Conservation (phyloP, 2,113 vertebrate genomes). For the Heterotilapia buettikoferi region DNA sequence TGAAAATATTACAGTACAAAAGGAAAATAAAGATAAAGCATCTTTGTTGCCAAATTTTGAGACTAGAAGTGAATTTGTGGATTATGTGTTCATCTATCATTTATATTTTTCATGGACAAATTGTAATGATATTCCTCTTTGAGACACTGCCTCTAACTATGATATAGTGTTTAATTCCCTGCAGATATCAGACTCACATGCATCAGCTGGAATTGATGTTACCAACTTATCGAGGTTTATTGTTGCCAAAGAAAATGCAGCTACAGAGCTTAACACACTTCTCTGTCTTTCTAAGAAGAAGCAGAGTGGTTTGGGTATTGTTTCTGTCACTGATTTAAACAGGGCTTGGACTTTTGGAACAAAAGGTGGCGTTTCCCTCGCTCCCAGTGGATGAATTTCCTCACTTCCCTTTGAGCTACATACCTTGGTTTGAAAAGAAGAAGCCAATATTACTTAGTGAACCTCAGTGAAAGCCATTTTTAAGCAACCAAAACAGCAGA, state of each 20-base stretch:
- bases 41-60: background rate
- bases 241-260: background rate
- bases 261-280: background rate
- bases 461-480: background rate
- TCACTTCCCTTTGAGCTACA: background rate
- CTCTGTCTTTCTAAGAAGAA: background rate
- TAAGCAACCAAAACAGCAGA: background rate
- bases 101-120: background rate
- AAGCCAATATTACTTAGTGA: background rate
- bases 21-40: background rate
- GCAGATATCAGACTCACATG: background rate
- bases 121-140: constrained; percentile 4
- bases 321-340: background rate
- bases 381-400: background rate
- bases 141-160: constrained; percentile 11
- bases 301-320: background rate
- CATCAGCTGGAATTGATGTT: constrained; percentile 11
- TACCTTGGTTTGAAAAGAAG: background rate
- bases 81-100: constrained; percentile 1
- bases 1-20: background rate
- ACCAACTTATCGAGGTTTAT: background rate
- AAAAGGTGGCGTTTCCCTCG: background rate
- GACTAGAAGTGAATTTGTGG: background rate
- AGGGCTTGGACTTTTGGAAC: background rate
- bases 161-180: constrained; percentile 10